phyloP scores from a whole-genome alignment of 2,113 vertebrate species.

The Riparia riparia region DNA sequence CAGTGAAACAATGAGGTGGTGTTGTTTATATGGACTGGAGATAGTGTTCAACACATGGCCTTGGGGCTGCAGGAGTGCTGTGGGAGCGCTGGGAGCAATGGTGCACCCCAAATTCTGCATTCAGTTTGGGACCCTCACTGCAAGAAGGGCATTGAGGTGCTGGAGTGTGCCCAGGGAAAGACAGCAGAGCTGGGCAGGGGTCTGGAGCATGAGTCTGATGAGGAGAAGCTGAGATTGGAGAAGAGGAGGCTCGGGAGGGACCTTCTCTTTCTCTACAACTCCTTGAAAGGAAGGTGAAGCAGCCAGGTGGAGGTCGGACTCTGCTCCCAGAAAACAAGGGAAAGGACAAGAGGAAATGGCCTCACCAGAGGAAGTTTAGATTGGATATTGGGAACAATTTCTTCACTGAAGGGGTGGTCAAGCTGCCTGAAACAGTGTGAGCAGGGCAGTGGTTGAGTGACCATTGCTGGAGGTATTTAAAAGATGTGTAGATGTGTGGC shows the following conservation, averaged over 20 bases:
- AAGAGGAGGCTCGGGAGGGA: neutral
- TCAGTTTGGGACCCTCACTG: neutral
- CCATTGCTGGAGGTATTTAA: neutral
- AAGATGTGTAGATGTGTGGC: rapidly evolving
- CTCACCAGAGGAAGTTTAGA: neutral
- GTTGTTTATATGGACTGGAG: neutral
- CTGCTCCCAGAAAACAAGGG: neutral
- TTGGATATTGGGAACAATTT: neutral
- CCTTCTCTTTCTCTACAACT: rapidly evolving
- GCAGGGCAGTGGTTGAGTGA: neutral
- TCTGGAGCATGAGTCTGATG: neutral
- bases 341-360: neutral
- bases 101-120: neutral
- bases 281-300: neutral
- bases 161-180: neutral
- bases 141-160: too few relatives aligned
- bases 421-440: neutral
- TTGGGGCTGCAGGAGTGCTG: neutral
- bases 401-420: neutral
- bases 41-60: neutral
- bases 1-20: neutral
- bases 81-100: neutral
- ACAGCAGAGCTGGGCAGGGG: neutral
- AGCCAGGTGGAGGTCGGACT: rapidly evolving
- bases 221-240: neutral